Evolutionary conservation across 2,797 vertebrate species (phyloP), one percentile per base, ranked within the genome.

Genomic region (Neoniphon sammara): DNA sequence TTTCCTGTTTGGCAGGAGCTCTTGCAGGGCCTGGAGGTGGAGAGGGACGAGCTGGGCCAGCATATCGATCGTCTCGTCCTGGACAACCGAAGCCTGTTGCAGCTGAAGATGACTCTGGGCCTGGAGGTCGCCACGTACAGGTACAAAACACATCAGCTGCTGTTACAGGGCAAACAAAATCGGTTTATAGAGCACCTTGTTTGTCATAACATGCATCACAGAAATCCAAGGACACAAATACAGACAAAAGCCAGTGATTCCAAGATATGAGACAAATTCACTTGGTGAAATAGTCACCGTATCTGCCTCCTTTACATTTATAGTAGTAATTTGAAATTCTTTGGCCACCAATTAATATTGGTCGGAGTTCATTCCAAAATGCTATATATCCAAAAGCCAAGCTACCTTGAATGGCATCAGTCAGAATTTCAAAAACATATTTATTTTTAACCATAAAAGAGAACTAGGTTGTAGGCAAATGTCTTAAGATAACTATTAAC

Each of bases 91-190:
- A 93, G 94, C 84, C 93, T 98, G 72, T 88, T 93, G 85, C 94
- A 97, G 91, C 89, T 95, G 79, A 97, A 98, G 93, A 95, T 94
- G 95, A 96, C 96, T 50, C 95, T 98, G 70, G 94, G 94, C 57
- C 85, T 98, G 78, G 97, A 99, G 80, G 96, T 98, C 64, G 93
- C 95, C 17, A 95, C 96, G 0, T 98, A 98, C 95, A 97, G 97
- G 97, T 99, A 94, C 12, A 9, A 18, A 20, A 65, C 1, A 21
- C 34, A 2, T 39, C 47, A 50, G 47, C 47, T 49, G 46, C 46
- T 49, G 8, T 3, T 42, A 42, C 39, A 42, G 10, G 1, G 7
- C 34, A 7, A 36, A 9, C 34, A 36, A 36, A 36, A 36, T 7
- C 34, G 7, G 9, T 36, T 36, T 7, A 36, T 36, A 6, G 39